Percentiles rank a stretch among this genome's conserved stretches.
Evolutionary conservation across 64 coral and sea anemone genomes (phyloP).

Genomic region (Trachythela sp.): DNA sequence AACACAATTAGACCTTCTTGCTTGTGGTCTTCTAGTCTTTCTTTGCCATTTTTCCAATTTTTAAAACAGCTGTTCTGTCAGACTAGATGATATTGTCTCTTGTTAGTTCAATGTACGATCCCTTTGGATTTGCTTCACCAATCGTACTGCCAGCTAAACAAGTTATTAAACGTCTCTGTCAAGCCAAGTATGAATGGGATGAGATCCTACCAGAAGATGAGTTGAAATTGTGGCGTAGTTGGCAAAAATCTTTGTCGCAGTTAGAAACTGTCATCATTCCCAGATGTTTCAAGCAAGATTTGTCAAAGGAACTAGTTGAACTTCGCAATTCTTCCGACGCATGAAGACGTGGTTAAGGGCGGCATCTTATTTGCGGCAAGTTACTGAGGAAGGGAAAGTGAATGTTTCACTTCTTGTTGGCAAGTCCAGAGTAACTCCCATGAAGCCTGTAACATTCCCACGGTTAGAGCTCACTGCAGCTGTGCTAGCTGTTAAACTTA

Average conservation of each 20-base stretch:
- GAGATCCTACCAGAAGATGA: not conserved
- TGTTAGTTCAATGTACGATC: not conserved
- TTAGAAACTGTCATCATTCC: not conserved
- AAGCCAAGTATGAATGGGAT: not conserved
- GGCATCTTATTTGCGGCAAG: not conserved
- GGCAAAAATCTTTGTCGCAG: not conserved
- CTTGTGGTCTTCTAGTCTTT: no score
- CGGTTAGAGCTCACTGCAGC: conserved; percentile 28
- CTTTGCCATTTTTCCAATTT: no score
- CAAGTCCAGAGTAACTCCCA: not conserved
- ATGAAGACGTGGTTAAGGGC: not conserved
- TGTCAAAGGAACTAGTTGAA: not conserved
- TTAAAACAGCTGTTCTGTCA: no score
- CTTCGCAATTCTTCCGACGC: not conserved
- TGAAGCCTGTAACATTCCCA: conserved; percentile 11
- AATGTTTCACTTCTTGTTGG: not conserved
- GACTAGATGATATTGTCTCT: not conserved
- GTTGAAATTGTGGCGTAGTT: not conserved
- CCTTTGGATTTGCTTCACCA: not conserved
- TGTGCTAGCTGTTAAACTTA: not conserved
- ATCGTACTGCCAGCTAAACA: not conserved
- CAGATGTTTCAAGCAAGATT: not conserved
- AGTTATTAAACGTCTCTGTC: not conserved
- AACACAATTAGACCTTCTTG: no score
- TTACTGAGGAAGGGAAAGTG: not conserved